These are phyloP conservation scores for Drosophila watanabei DNA, from an alignment of 1,140 invertebrate species.

Conservation along the genomic window DNA sequence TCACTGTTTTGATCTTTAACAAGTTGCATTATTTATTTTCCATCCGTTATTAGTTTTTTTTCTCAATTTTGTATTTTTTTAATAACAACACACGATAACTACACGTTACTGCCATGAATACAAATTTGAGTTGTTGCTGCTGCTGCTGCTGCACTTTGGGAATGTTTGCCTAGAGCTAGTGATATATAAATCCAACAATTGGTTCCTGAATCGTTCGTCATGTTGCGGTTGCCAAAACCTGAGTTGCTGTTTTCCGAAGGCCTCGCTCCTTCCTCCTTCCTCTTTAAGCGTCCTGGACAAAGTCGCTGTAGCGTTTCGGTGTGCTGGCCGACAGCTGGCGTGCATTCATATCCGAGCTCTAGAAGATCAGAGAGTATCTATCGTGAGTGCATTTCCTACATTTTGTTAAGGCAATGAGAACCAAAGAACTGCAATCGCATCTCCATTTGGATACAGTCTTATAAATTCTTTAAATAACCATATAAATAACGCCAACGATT, in stretches of 20 bases:
- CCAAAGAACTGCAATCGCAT: constrained; percentile 30
- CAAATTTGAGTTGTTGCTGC: constrained; percentile 49
- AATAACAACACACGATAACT: constrained; percentile 68
- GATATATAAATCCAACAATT: constrained; percentile 63
- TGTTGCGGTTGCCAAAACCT: constrained; percentile 18
- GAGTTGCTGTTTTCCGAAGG: constrained; percentile 5
- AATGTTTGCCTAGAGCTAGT: constrained; percentile 74
- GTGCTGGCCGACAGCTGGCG: constrained; percentile 76
- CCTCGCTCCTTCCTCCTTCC: not conserved
- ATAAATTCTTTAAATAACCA: constrained; percentile 74
- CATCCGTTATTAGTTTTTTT: constrained; percentile 7
- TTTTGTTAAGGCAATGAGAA: constrained; percentile 4
- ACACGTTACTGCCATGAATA: constrained; percentile 78
- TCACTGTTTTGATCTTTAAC: constrained; percentile 25
- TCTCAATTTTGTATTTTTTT: constrained; percentile 21
- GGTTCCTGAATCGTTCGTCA: constrained; percentile 60
- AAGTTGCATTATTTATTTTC: constrained; percentile 42
- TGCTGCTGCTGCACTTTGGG: constrained; percentile 57
- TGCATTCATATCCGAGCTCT: constrained; percentile 85
- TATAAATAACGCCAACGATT: constrained; percentile 85
- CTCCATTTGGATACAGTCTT: constrained; percentile 43
- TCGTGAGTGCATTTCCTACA: constrained; percentile 1
- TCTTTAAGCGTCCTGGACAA: constrained; percentile 48
- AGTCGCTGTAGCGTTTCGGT: constrained; percentile 74
- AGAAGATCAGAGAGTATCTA: constrained; percentile 47